Evolutionary conservation across 2,797 vertebrate species (phyloP).

Genomic region (Gobio occitaniae): DNA sequence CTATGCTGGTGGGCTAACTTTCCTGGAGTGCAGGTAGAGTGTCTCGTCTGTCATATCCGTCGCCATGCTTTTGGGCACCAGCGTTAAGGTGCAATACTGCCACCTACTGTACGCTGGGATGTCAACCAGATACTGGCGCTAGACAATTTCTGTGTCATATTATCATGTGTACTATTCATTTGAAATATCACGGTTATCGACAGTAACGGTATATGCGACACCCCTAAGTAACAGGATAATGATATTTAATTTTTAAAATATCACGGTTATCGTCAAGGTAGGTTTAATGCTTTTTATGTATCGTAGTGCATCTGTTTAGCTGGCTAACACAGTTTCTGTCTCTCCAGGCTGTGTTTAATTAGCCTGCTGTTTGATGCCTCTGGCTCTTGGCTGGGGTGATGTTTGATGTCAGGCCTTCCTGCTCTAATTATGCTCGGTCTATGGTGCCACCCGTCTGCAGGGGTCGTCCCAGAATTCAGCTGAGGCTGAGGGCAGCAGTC

Average conservation of each 20-base stretch:
- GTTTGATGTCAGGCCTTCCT: conserved; percentile 55
- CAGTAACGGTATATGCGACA: neutral
- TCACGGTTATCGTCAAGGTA: neutral
- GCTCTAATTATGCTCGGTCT: conserved; percentile 50
- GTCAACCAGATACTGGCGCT: too few relatives aligned
- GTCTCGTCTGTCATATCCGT: too few relatives aligned
- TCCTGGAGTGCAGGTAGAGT: too few relatives aligned
- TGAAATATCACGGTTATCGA: neutral
- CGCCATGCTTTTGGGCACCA: too few relatives aligned
- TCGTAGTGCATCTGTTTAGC: conserved; percentile 35
- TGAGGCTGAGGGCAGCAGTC: conserved; percentile 30
- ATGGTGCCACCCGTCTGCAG: conserved; percentile 33
- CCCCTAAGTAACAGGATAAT: neutral
- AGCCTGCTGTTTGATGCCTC: conserved; percentile 50
- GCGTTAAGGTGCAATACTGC: too few relatives aligned
- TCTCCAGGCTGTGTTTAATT: conserved; percentile 52
- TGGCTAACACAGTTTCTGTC: conserved; percentile 45
- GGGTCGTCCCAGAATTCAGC: conserved; percentile 23
- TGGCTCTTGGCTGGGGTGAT: conserved; percentile 40
- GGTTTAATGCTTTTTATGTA: conserved; percentile 4
- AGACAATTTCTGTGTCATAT: too few relatives aligned
- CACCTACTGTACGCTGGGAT: too few relatives aligned
- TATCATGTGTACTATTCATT: too few relatives aligned
- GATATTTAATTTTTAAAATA: neutral
- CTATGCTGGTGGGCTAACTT: too few relatives aligned